phyloP scores from a whole-genome alignment of 2,888 invertebrate genomes.

The Andrena minutula region DNA sequence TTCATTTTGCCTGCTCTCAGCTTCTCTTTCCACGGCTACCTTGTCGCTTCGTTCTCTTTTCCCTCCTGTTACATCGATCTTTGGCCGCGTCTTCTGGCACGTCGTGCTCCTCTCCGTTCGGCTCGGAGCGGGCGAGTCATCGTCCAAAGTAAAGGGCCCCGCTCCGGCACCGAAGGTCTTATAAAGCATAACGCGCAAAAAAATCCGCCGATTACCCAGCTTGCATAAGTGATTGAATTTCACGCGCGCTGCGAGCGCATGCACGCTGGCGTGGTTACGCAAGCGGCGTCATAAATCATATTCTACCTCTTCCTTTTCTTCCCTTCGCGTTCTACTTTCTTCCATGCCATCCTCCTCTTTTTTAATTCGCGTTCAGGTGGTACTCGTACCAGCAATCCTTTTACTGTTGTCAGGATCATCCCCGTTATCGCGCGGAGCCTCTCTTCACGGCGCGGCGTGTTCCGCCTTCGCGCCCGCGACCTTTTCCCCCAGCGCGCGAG shows the following conservation, averaged over 20 bases:
- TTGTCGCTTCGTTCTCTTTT: constrained; percentile 15
- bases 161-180: not conserved
- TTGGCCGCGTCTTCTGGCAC: constrained; percentile 30
- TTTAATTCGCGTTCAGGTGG: constrained; percentile 20
- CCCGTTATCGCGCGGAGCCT: constrained; percentile 34
- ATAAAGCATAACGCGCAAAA: constrained; percentile 14
- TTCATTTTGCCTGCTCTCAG: not conserved
- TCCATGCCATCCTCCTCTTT: not conserved
- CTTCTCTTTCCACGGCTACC: constrained; percentile 6
- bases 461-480: constrained; percentile 20
- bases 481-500: constrained; percentile 15
- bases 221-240: constrained; percentile 45
- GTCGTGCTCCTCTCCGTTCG: constrained; percentile 14
- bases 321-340: constrained; percentile 3
- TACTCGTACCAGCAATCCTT: constrained; percentile 11
- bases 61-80: constrained; percentile 40
- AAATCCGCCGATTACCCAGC: constrained; percentile 12
- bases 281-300: constrained; percentile 31
- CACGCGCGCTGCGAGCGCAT: constrained; percentile 2
- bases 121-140: constrained; percentile 22
- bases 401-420: constrained; percentile 40
- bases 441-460: not conserved
- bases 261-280: constrained; percentile 17
- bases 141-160: constrained; percentile 28
- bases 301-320: constrained; percentile 14